These are phyloP conservation scores for Phenganax marumi DNA, from an alignment of 92 coral and sea anemone species.

Conservation along the genomic window DNA sequence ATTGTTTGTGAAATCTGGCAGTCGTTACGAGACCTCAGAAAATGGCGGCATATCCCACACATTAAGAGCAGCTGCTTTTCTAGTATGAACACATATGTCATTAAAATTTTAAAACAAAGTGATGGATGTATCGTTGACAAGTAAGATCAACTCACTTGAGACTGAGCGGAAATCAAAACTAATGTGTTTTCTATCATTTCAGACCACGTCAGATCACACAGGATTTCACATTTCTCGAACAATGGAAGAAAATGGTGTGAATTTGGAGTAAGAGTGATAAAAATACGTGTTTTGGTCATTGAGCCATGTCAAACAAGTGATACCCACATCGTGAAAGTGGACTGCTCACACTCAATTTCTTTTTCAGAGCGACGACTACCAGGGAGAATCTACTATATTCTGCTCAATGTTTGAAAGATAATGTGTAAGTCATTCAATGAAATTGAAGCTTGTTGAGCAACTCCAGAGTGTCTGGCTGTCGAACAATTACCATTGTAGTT, in stretches of 20 bases:
- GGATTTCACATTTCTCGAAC: constrained; percentile 89
- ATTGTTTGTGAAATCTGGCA: constrained; percentile 88
- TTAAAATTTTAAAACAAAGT: background rate
- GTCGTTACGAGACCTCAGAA: constrained; percentile 78
- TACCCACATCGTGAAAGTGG: too few relatives aligned
- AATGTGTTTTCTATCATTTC: background rate
- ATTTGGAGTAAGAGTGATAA: constrained; percentile 71
- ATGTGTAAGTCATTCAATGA: constrained; percentile 65
- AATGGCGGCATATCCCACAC: constrained; percentile 86
- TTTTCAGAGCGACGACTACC: constrained; percentile 77
- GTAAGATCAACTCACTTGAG: background rate
- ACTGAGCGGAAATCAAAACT: background rate
- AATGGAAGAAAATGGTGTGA: constrained; percentile 84
- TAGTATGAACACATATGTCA: constrained; percentile 50
- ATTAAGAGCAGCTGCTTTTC: constrained; percentile 81
- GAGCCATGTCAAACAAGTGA: too few relatives aligned
- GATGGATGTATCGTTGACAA: background rate
- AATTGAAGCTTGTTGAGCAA: background rate
- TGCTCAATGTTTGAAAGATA: constrained; percentile 74
- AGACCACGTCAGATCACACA: constrained; percentile 87
- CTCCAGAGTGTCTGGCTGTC: background rate
- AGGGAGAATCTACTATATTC: constrained; percentile 84
- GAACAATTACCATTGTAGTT: too few relatives aligned
- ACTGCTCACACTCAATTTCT: background rate
- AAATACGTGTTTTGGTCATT: background rate